A percentile compares a stretch with the other conserved stretches of the same genome.
Evolutionary conservation across 2,797 vertebrate genomes (phyloP).

Genomic region (Hoplostethus mediterraneus): DNA sequence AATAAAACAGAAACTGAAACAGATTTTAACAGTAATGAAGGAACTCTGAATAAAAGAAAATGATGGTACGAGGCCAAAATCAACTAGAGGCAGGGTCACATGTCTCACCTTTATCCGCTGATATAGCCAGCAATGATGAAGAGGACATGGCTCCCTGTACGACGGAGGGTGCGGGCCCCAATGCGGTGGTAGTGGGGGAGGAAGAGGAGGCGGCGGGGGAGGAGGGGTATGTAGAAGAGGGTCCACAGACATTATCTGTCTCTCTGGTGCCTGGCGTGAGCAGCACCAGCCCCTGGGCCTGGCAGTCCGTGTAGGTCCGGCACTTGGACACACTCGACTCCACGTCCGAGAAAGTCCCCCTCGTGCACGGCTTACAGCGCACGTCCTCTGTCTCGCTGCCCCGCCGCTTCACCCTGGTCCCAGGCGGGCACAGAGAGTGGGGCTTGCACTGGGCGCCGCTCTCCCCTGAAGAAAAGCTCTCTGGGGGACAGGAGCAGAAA

Average conservation of each 20-base stretch:
- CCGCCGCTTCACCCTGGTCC: slow-evolving; percentile 90
- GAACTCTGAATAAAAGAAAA: not conserved
- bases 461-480: slow-evolving; percentile 75
- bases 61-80: not conserved
- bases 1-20: not conserved
- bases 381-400: slow-evolving; percentile 91
- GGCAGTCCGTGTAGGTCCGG: slow-evolving; percentile 90
- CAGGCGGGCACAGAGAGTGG: slow-evolving; percentile 88
- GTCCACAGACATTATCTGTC: slow-evolving; percentile 90
- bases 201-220: slow-evolving; percentile 39
- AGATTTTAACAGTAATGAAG: not conserved
- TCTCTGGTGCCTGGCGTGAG: slow-evolving; percentile 87
- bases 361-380: slow-evolving; percentile 89
- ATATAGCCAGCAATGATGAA: slow-evolving; percentile 34
- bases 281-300: slow-evolving; percentile 85
- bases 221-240: slow-evolving; percentile 49
- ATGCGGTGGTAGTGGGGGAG: slow-evolving; percentile 38
- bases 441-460: slow-evolving; percentile 80
- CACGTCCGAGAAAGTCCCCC: slow-evolving; percentile 91
- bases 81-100: not conserved
- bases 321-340: slow-evolving; percentile 89
- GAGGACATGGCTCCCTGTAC: slow-evolving; percentile 46
- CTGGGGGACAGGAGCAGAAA: slow-evolving; percentile 89
- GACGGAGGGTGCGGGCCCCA: slow-evolving; percentile 27
- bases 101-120: slow-evolving; percentile 72